phyloP scores from a whole-genome alignment of 1,140 invertebrate genomes.

The Temnothorax curvispinosus region DNA sequence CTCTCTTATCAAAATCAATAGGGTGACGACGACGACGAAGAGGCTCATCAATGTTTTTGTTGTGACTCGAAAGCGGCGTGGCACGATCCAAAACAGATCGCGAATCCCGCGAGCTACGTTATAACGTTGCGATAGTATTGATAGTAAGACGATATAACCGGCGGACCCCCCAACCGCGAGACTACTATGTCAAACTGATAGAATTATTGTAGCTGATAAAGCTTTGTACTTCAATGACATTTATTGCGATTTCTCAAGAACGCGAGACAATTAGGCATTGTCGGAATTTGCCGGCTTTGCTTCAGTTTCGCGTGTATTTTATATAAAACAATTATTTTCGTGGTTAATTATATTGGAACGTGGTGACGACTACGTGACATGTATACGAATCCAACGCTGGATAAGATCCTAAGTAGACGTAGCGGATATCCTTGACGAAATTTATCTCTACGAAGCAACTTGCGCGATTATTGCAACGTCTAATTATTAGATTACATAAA shows the following conservation, averaged over 20 bases:
- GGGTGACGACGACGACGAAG: not conserved
- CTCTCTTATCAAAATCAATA: constrained; percentile 28
- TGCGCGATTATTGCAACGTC: not conserved
- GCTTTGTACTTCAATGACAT: constrained; percentile 5
- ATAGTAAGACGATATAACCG: not conserved
- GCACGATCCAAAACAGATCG: constrained; percentile 2
- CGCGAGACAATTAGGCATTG: constrained; percentile 31
- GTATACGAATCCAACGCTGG: not conserved
- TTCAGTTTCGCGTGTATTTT: not conserved
- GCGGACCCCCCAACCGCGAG: not conserved
- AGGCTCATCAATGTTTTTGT: constrained; percentile 22
- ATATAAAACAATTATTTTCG: not conserved
- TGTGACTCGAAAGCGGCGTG: not conserved
- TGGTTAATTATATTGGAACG: not conserved
- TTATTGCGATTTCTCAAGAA: constrained; percentile 31
- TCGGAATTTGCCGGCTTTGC: not conserved
- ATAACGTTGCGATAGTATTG: not conserved
- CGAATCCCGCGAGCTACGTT: not conserved
- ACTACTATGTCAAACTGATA: constrained; percentile 25
- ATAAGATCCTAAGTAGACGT: not conserved
- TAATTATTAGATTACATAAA: not conserved
- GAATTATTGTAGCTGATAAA: constrained; percentile 42
- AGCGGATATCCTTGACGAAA: not conserved
- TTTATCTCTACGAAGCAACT: not conserved
- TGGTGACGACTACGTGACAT: not conserved